Evolutionary conservation across 2,113 vertebrate species (phyloP), one percentile per base, ranked within the genome.

Genomic region (Otis tarda): DNA sequence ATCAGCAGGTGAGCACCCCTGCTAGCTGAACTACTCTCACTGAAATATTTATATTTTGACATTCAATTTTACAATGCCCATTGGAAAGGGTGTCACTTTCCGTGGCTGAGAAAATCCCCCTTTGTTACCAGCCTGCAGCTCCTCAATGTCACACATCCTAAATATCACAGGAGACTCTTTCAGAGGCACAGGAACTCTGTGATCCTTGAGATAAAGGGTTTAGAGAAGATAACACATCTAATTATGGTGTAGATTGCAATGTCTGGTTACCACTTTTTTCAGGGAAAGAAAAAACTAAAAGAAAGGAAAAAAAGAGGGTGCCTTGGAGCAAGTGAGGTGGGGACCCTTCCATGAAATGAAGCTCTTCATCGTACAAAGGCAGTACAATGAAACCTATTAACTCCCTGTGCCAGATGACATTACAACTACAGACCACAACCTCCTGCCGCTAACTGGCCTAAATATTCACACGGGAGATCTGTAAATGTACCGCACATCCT

Each of bases 361-460:
- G 85, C 88, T 97, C 92, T 70, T n/a, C n/a, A n/a, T n/a, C n/a
- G n/a, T n/a, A n/a, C n/a, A n/a, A 97, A 97, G 93, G 91, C 95
- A 94, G 76, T 76, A 83, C 11, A 23, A 98, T 95, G 87, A 97
- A 98, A 97, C 78, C 93, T 94, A 98, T 98, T 98, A 98, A 94
- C 79, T 97, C 91, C 73, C 88, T 89, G 83, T 91, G 95, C 96
- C 94, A 98, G 92, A 96, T 96, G 97, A 98, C 95, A 97, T 93
- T 95, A 93, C 97, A 98, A 74, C 89, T 94, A 87, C 93, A 96
- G 96, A 96, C 94, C 97, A 97, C 83, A 95, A 68, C 83, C 94
- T 97, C 95, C 92, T 94, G 87, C 89, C 3, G 50, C 90, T 97
- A 97, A 97, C 93, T 95, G 95, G 94, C 95, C 96, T 97, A 94